Evolutionary conservation across 1,140 invertebrate genomes (phyloP), one percentile per base, ranked within the genome.

Genomic region (Sinella curviseta): DNA sequence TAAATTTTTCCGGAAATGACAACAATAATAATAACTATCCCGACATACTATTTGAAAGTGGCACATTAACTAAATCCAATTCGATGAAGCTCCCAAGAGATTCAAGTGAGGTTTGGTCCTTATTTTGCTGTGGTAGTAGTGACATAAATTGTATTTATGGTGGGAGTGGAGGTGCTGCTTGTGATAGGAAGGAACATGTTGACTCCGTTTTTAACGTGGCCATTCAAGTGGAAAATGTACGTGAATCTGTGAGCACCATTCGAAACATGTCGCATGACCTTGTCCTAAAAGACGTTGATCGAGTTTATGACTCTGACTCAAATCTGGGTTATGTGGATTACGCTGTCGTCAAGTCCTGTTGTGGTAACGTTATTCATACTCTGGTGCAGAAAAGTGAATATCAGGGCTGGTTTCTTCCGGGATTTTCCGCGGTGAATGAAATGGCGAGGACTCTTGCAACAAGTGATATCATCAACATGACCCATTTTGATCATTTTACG

Each of bases 141-240:
- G 12, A 4, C 24, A 14, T n/a, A n/a, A n/a, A n/a, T n/a, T n/a
- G n/a, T n/a, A n/a, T n/a, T n/a, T n/a, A n/a, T n/a, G n/a, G n/a
- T n/a, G n/a, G n/a, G n/a, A n/a, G n/a, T n/a, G n/a, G 30, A 77
- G 26, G 54, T 31, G 1, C 33, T 65, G 2, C 34, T 4, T 8
- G 8, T 31, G 3, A 60, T 28, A 33, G n/a, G n/a, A 70, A 75
- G 24, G 83, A 84, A 33, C 77, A 81, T 26, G 80, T 85, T 26
- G 87, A 89, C 79, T 86, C 88, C 20, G 88, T 89, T 0, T 88
- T 88, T 76, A 89, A 90, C 81, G 84, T 89, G 0, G 88, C 88
- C 28, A 81, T 90, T n/a, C 83, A 86, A 78, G 88, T 89, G 0
- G 86, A 86, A 78, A 83, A 89, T 83, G 83, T 90, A 0, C 77